phyloP scores from a whole-genome alignment of 2,888 invertebrate genomes.

The Limulus polyphemus region DNA sequence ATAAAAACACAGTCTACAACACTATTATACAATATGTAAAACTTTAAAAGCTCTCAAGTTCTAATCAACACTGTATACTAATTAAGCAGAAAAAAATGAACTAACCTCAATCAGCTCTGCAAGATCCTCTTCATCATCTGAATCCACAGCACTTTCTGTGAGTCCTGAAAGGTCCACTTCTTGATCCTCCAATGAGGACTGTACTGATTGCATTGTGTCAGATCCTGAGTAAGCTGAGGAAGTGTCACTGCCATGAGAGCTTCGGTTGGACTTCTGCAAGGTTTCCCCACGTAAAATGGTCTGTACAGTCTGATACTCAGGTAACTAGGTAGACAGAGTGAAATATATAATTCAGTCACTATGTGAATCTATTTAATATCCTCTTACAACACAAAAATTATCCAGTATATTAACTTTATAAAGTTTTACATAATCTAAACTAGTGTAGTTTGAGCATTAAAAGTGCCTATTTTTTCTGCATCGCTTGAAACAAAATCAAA shows the following conservation, averaged over 20 bases:
- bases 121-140: constrained; percentile 86
- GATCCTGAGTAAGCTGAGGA: constrained; percentile 93
- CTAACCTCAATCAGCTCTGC: constrained; percentile 46
- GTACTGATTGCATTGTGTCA: constrained; percentile 87
- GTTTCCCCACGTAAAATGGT: constrained; percentile 43
- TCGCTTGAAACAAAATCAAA: too few relatives aligned
- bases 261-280: constrained; percentile 60
- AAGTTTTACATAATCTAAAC: too few relatives aligned
- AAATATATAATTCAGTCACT: too few relatives aligned
- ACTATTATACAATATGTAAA: not conserved
- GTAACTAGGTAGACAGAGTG: too few relatives aligned
- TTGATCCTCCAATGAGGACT: constrained; percentile 46
- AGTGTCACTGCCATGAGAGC: constrained; percentile 81
- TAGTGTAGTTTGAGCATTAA: too few relatives aligned
- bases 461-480: too few relatives aligned
- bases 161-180: constrained; percentile 87
- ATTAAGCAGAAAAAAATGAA: not conserved
- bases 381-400: too few relatives aligned
- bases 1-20: too few relatives aligned
- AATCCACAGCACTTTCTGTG: constrained; percentile 88
- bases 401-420: too few relatives aligned
- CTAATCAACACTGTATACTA: not conserved
- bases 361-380: too few relatives aligned
- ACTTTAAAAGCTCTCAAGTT: not conserved
- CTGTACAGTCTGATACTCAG: constrained; percentile 1